These are phyloP conservation scores for Scolanthus callimorphus DNA, from an alignment of 92 coral and sea anemone genomes.

Conservation along the genomic window DNA sequence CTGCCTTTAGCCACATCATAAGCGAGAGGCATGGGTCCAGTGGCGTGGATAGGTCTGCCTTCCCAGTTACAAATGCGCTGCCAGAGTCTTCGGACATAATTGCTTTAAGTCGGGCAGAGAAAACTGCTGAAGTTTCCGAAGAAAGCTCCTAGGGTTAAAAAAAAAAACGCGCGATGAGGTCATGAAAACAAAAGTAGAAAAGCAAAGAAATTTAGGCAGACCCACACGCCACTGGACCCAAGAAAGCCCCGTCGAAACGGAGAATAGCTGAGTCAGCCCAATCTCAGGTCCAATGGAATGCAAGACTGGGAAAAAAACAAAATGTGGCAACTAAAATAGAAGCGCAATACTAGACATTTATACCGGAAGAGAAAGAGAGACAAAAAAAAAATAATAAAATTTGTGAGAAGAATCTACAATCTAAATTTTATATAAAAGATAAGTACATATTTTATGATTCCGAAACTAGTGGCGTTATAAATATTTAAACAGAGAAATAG, in stretches of 20 bases:
- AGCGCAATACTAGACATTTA: too few relatives aligned
- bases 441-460: too few relatives aligned
- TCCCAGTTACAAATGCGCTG: neutral
- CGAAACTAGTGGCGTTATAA: too few relatives aligned
- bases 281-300: constrained; percentile 1
- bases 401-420: too few relatives aligned
- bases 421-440: too few relatives aligned
- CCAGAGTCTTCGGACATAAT: neutral
- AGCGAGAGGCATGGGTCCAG: neutral
- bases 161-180: neutral
- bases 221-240: constrained; percentile 4
- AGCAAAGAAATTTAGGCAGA: neutral
- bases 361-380: too few relatives aligned
- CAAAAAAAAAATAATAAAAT: too few relatives aligned
- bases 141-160: neutral
- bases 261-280: neutral
- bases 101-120: neutral
- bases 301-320: neutral
- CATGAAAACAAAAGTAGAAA: neutral
- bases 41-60: constrained; percentile 6
- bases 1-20: neutral
- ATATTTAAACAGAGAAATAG: too few relatives aligned
- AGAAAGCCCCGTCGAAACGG: constrained; percentile 1
- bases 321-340: neutral
- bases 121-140: neutral